Conservation (phyloP, 2,888 invertebrate genomes). For the Amphiduros pacificus region DNA sequence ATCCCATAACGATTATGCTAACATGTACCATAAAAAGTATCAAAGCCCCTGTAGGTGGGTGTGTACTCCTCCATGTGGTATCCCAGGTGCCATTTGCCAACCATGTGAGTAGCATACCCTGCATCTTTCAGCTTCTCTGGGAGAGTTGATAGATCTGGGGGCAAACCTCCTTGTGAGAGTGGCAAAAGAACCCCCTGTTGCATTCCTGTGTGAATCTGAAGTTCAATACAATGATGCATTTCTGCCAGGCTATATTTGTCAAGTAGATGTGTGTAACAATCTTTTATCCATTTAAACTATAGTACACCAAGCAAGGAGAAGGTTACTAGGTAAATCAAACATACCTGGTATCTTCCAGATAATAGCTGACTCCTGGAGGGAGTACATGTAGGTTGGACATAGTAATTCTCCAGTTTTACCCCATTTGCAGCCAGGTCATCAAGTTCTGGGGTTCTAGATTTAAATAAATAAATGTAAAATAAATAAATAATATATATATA, state of each 20-base stretch:
- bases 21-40: constrained; percentile 59
- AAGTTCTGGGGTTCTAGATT: constrained; percentile 38
- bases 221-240: no score
- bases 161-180: constrained; percentile 36
- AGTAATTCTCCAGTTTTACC: constrained; percentile 50
- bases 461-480: no score
- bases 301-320: no score
- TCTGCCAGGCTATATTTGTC: no score
- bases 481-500: no score
- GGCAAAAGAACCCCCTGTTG: constrained; percentile 42
- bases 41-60: constrained; percentile 61
- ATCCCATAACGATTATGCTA: no score
- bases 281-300: no score
- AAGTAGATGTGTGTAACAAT: no score
- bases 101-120: constrained; percentile 52
- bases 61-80: constrained; percentile 60
- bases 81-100: constrained; percentile 62
- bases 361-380: constrained; percentile 50
- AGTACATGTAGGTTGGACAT: constrained; percentile 52
- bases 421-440: constrained; percentile 42
- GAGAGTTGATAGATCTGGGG: constrained; percentile 40
- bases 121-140: constrained; percentile 43
- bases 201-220: constrained; percentile 29
- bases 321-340: no score
- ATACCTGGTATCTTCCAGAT: constrained; percentile 53